A percentile compares a stretch with the other conserved stretches of the same genome.
These are phyloP conservation scores for Chelonus insularis DNA, from an alignment of 1,140 invertebrate genomes.

Conservation along the genomic window DNA sequence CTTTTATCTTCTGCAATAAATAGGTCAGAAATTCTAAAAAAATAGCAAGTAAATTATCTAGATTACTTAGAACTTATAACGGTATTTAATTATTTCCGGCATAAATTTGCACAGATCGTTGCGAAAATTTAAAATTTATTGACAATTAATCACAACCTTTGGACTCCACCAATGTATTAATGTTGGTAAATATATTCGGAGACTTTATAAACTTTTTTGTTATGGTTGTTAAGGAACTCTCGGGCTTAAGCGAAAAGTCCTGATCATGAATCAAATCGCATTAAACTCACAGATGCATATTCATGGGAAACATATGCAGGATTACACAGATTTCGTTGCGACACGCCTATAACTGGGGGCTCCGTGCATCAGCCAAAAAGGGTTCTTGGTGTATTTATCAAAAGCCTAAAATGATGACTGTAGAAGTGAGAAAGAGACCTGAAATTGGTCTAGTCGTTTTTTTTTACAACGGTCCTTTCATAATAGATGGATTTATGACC, in stretches of 20 bases:
- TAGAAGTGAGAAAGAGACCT: slow-evolving; percentile 10
- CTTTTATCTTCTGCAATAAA: no score
- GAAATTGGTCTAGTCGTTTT: slow-evolving; percentile 37
- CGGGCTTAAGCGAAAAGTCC: slow-evolving; percentile 15
- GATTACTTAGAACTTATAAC: no score
- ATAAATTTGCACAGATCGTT: no score
- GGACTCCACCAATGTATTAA: neutral
- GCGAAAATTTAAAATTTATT: no score
- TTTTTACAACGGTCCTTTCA: slow-evolving; percentile 23
- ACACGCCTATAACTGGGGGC: slow-evolving; percentile 22
- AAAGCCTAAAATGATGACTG: slow-evolving; percentile 14
- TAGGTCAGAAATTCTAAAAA: no score
- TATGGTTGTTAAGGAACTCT: slow-evolving; percentile 7
- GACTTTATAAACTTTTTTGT: slow-evolving; percentile 9
- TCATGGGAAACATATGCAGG: slow-evolving; percentile 54
- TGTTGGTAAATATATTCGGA: neutral
- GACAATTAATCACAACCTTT: no score
- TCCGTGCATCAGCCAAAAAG: slow-evolving; percentile 27
- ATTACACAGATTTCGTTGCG: slow-evolving; percentile 44
- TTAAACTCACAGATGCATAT: slow-evolving; percentile 56
- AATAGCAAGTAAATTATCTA: no score
- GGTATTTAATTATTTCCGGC: no score
- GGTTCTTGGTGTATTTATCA: slow-evolving; percentile 35
- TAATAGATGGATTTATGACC: slow-evolving; percentile 21
- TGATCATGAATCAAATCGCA: slow-evolving; percentile 56